phyloP scores from a whole-genome alignment of 1,140 invertebrate species.

The Liolophura sinensis region DNA sequence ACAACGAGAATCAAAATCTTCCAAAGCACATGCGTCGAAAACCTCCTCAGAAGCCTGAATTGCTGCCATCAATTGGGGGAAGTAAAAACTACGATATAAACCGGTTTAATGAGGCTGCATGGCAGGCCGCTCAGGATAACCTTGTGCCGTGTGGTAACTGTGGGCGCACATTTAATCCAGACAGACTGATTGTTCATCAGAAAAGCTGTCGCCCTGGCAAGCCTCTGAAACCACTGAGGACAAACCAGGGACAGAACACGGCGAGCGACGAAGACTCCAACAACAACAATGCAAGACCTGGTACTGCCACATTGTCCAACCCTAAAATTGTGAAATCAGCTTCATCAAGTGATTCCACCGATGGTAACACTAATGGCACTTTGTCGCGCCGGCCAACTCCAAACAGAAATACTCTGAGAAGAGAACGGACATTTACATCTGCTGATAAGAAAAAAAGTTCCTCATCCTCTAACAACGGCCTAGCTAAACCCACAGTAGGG shows the following conservation, averaged over 20 bases:
- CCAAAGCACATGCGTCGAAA: conserved; percentile 64
- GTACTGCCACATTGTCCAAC: conserved; percentile 25
- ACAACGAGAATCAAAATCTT: conserved; percentile 69
- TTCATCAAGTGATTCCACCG: no score
- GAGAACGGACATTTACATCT: no score
- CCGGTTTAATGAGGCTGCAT: conserved; percentile 54
- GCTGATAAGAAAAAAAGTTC: no score
- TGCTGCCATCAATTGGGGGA: conserved; percentile 37
- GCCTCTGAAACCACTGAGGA: conserved; percentile 18
- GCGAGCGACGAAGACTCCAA: conserved; percentile 1
- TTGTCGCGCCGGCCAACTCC: no score
- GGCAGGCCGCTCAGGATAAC: conserved; percentile 60
- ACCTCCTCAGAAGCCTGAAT: conserved; percentile 66
- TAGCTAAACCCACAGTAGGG: no score
- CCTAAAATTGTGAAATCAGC: conserved; percentile 18
- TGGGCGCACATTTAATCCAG: conserved; percentile 71
- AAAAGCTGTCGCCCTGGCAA: conserved; percentile 64
- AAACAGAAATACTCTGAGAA: no score
- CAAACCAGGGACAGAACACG: conserved; percentile 8
- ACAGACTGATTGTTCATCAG: conserved; percentile 70
- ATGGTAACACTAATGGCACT: no score
- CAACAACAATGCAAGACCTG: conserved; percentile 13
- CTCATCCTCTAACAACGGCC: no score
- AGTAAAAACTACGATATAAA: conserved; percentile 23
- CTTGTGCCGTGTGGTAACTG: conserved; percentile 70